Percentiles rank a stretch among this genome's conserved stretches.
These are phyloP conservation scores for Nasua narica DNA, from an alignment of 2,797 vertebrate species.

Conservation along the genomic window DNA sequence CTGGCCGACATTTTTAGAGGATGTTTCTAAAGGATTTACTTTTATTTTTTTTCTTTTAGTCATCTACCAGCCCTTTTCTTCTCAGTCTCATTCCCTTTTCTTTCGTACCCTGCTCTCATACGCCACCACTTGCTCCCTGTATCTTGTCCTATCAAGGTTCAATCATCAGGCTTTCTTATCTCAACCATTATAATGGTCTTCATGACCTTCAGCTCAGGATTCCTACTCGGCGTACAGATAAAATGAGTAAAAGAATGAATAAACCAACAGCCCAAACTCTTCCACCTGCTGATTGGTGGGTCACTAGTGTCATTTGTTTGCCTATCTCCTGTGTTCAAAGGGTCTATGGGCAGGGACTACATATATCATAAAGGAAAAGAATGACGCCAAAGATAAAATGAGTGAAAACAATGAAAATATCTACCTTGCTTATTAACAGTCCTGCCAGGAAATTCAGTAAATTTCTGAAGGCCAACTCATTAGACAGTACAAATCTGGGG, in stretches of 20 bases:
- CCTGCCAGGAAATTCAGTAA: background rate
- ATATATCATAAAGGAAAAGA: background rate
- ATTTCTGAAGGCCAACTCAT: background rate
- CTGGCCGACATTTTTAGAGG: background rate
- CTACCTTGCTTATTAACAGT: background rate
- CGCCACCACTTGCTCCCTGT: background rate
- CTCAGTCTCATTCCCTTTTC: background rate
- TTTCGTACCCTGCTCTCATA: background rate
- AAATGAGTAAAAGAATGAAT: background rate
- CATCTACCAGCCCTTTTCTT: background rate
- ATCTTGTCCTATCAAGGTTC: background rate
- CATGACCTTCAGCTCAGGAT: background rate
- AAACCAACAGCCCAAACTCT: background rate
- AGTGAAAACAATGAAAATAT: background rate
- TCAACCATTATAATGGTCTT: background rate
- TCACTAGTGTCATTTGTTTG: background rate
- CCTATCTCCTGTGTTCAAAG: background rate
- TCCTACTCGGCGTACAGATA: background rate
- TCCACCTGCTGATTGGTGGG: background rate
- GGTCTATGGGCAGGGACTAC: background rate
- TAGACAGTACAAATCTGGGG: background rate
- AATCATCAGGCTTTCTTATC: background rate
- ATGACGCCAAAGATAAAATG: background rate
- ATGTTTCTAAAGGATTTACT: background rate
- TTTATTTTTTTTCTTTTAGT: background rate